Evolutionary conservation across 2,797 vertebrate genomes (phyloP), one percentile per base, ranked within the genome.

Genomic region (Lophius americanus): DNA sequence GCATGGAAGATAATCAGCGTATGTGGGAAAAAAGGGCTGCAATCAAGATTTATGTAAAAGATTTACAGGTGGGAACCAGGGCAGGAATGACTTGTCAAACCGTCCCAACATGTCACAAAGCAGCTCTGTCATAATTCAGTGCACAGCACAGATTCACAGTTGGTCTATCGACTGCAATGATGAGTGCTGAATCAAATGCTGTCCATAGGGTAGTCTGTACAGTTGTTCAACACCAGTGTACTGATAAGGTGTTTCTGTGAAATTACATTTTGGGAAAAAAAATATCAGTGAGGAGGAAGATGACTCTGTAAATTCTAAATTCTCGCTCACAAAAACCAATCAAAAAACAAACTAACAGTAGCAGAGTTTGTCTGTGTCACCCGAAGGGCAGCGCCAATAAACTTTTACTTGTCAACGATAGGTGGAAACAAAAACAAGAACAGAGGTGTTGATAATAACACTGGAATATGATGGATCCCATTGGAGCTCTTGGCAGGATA

Each of bases 251-350:
- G 81, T 84, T 78, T 75, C 50, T 76, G 70, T 66, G 63, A 68
- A 79, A 88, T 85, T 79, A 75, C 81, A 59, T 73, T 51, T 43
- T 58, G 56, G 57, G 69, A 5, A n/a, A 68, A 36, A 78, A 81
- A 80, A 83, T 67, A 82, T 39, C 76, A 73, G 59, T 64, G 78
- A 81, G 77, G 78, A 87, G 82, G 84, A 82, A 76, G 85, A 83
- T 89, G 89, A 87, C 73, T 90, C 85, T 61, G 64, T 64, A 78
- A 79, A 69, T 86, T 85, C 63, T 77, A 68, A 76, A 63, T 39
- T 61, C 23, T 37, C 50, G 48, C 6, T 69, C 57, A 2, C 23
- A 23, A 2, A 23, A 23, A 23, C 23, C 23, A 23, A 2, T 23
- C 23, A 23, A 23, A 23, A 23, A 23, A 23, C 23, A 23, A 23